phyloP scores from a whole-genome alignment of 2,888 invertebrate genomes.

The Lymantria monacha region DNA sequence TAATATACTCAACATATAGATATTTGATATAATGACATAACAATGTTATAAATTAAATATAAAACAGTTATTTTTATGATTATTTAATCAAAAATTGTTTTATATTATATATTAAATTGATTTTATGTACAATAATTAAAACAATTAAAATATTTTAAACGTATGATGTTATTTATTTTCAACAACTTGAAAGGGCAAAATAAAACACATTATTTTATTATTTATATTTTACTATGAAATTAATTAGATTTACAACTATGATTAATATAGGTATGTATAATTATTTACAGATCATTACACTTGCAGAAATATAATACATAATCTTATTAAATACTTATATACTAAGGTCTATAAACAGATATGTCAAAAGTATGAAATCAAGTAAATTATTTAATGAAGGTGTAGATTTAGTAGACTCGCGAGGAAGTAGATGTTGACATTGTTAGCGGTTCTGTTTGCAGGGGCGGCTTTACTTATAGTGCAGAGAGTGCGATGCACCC shows the following conservation, averaged over 20 bases:
- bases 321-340: not conserved
- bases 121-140: not conserved
- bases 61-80: not conserved
- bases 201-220: not conserved
- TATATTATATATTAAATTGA: not conserved
- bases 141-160: not conserved
- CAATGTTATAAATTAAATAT: not conserved
- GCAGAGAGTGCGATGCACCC: no score
- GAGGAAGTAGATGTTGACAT: no score
- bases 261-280: not conserved
- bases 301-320: conserved; percentile 2
- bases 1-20: no score
- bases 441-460: no score
- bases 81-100: not conserved
- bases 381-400: no score
- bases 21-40: not conserved
- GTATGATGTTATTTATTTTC: not conserved
- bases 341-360: not conserved
- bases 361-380: not conserved
- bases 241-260: not conserved
- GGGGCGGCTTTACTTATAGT: no score
- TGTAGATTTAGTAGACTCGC: no score
- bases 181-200: not conserved
- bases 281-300: conserved; percentile 16
- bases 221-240: not conserved